These are phyloP conservation scores for Dinomys branickii DNA, from an alignment of 2,113 vertebrate species.

Conservation along the genomic window DNA sequence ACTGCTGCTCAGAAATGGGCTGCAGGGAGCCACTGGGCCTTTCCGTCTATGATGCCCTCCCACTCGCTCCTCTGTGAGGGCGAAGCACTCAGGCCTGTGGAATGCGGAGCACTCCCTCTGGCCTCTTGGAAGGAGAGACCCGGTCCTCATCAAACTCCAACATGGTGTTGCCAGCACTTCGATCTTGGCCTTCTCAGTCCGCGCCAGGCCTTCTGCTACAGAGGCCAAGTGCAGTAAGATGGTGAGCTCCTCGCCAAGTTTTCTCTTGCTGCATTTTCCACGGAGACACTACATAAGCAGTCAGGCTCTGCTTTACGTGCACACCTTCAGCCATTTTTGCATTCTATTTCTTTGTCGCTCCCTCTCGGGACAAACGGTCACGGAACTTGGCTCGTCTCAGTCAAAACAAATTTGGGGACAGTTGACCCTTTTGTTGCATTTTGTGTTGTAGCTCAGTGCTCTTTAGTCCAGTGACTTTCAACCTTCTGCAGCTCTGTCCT, in stretches of 20 bases:
- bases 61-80: neutral
- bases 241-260: accelerated
- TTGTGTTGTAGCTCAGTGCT: neutral
- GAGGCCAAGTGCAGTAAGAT: neutral
- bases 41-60: neutral
- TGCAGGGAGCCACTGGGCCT: neutral
- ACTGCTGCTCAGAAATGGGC: neutral
- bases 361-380: neutral
- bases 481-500: neutral
- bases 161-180: no score
- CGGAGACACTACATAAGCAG: accelerated
- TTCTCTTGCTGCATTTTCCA: neutral
- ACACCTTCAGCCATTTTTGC: neutral
- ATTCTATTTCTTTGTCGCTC: neutral
- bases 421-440: neutral
- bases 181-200: neutral
- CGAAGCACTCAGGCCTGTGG: no score
- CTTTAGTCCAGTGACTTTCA: neutral
- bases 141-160: neutral
- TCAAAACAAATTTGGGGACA: neutral
- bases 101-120: no score
- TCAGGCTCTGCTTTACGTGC: neutral
- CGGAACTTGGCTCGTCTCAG: neutral
- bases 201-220: no score
- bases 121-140: neutral